Conservation (phyloP, 2,797 vertebrate genomes). For the Paramormyrops hopkinsi region DNA sequence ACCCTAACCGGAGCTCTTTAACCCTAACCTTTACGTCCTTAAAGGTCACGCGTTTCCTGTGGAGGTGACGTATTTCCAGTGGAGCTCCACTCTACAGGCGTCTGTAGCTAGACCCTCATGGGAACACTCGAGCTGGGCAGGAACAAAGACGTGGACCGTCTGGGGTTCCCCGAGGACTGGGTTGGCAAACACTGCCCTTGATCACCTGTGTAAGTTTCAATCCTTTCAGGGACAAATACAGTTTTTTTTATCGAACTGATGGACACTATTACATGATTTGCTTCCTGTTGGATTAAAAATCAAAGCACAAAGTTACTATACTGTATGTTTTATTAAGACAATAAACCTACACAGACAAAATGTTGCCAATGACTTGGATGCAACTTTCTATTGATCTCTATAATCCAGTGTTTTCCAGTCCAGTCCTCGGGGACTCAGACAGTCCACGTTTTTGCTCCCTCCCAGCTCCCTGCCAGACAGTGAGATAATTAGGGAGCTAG, state of each 20-base stretch:
- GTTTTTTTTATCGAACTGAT: background rate
- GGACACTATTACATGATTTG: background rate
- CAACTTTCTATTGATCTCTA: background rate
- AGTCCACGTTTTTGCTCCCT: background rate
- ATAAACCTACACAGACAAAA: background rate
- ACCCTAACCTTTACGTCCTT: too few species aligned
- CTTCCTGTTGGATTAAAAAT: background rate
- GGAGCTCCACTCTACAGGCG: too few species aligned
- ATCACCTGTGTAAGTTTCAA: background rate
- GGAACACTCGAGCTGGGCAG: background rate
- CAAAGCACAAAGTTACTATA: background rate
- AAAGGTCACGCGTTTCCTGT: too few species aligned
- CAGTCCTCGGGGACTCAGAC: background rate
- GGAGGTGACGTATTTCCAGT: too few species aligned
- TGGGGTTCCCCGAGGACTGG: background rate
- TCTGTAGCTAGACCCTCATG: too few species aligned
- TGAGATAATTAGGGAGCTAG: too few species aligned
- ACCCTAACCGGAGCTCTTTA: too few species aligned
- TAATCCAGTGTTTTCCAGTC: background rate
- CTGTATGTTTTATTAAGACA: background rate
- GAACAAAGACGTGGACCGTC: background rate
- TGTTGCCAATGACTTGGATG: background rate
- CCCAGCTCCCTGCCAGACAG: background rate
- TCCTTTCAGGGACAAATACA: background rate
- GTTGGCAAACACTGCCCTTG: background rate